A percentile compares a stretch with the other conserved stretches of the same genome.
Evolutionary conservation across 2,113 vertebrate genomes (phyloP).

Genomic region (Syrmaticus mikado): DNA sequence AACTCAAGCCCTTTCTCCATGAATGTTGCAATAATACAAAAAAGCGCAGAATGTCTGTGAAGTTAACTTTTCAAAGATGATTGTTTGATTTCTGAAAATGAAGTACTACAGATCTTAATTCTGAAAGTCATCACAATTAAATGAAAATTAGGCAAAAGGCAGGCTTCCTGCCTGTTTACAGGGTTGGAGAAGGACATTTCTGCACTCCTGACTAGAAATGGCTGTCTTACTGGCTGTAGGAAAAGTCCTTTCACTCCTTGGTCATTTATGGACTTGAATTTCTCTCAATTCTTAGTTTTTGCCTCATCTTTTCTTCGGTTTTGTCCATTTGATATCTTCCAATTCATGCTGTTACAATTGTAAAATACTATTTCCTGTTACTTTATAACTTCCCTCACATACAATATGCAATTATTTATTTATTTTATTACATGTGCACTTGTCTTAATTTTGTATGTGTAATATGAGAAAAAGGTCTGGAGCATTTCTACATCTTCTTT

Average conservation of each 20-base stretch:
- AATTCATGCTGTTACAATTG: accelerated
- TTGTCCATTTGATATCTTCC: neutral
- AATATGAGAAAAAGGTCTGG: neutral
- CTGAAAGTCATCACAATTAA: neutral
- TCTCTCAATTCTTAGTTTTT: neutral
- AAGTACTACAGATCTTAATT: neutral
- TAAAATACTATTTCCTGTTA: neutral
- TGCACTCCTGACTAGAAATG: neutral
- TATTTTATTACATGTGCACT: neutral
- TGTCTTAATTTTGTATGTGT: neutral
- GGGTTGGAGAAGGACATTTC: neutral
- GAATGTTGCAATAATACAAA: neutral
- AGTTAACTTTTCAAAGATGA: neutral
- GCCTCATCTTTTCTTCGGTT: neutral
- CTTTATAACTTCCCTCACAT: neutral
- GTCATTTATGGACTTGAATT: neutral
- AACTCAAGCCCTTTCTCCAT: neutral
- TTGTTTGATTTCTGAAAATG: neutral
- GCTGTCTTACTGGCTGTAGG: neutral
- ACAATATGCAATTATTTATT: neutral
- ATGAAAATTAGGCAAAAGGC: neutral
- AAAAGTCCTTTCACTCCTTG: neutral
- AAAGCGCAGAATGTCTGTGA: neutral
- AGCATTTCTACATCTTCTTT: neutral
- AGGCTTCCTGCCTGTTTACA: neutral